phyloP scores from a whole-genome alignment of 2,113 vertebrate genomes.

The Onychostruthus taczanowskii region DNA sequence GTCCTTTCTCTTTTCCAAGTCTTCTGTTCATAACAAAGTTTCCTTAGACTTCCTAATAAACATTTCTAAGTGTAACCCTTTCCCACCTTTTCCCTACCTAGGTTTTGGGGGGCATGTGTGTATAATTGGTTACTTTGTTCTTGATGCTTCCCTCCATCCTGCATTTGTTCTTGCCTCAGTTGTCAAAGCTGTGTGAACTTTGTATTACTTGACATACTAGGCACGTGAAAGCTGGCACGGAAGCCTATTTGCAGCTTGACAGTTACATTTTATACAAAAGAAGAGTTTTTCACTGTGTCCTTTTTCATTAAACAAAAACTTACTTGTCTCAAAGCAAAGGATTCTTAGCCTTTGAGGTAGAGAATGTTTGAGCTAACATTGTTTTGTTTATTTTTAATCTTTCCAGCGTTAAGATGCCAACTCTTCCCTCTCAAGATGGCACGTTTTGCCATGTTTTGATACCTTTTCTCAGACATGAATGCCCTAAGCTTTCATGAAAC shows the following conservation, averaged over 20 bases:
- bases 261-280: neutral
- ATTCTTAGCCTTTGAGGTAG: neutral
- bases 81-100: neutral
- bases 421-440: neutral
- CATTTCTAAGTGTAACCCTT: fast-evolving
- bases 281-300: neutral
- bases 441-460: neutral
- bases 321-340: neutral
- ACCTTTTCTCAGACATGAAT: neutral
- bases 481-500: neutral
- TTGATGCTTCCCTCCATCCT: neutral
- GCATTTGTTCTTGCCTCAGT: neutral
- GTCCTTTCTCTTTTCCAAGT: neutral
- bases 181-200: neutral
- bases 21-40: neutral
- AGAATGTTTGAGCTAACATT: neutral
- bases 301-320: neutral
- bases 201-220: neutral
- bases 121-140: neutral
- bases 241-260: neutral
- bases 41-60: neutral
- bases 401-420: neutral
- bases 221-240: neutral
- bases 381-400: neutral
- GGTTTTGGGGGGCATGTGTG: neutral